phyloP scores from a whole-genome alignment of 1,140 invertebrate species.

The Trypoxylus dichotomus region DNA sequence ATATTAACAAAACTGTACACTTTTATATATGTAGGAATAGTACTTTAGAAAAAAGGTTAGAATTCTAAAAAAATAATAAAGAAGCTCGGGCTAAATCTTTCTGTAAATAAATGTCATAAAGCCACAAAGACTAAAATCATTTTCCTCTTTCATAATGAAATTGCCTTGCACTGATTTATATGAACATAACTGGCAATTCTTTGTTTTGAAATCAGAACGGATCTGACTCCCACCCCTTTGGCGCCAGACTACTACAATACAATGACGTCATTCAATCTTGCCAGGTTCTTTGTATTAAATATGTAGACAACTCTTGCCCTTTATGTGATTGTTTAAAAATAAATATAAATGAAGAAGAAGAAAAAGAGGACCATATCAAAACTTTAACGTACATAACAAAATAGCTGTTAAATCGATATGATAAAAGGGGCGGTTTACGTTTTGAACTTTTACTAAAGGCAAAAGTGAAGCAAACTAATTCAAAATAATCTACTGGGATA shows the following conservation, averaged over 20 bases:
- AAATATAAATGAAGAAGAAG: constrained; percentile 7
- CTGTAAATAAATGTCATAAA: not conserved
- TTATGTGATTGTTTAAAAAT: constrained; percentile 20
- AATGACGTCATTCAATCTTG: constrained; percentile 38
- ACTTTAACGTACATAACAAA: not conserved
- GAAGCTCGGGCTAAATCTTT: not conserved
- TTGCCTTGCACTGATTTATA: constrained; percentile 30
- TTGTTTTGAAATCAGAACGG: constrained; percentile 44
- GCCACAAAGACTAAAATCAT: not conserved
- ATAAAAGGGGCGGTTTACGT: not conserved
- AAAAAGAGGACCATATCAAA: not conserved
- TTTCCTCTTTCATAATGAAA: not conserved
- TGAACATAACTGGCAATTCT: constrained; percentile 36
- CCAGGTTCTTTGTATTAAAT: constrained; percentile 37
- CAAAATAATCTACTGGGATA: too few relatives aligned
- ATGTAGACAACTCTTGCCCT: constrained; percentile 26
- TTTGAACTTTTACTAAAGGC: not conserved
- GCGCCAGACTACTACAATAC: constrained; percentile 38
- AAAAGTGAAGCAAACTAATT: not conserved
- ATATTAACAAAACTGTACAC: too few relatives aligned
- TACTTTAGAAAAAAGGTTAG: too few relatives aligned
- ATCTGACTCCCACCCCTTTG: constrained; percentile 36
- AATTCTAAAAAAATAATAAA: too few relatives aligned
- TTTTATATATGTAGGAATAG: too few relatives aligned
- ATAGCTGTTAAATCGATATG: not conserved